Evolutionary conservation across 2,797 vertebrate genomes (phyloP).

Genomic region (Eleutherodactylus coqui): DNA sequence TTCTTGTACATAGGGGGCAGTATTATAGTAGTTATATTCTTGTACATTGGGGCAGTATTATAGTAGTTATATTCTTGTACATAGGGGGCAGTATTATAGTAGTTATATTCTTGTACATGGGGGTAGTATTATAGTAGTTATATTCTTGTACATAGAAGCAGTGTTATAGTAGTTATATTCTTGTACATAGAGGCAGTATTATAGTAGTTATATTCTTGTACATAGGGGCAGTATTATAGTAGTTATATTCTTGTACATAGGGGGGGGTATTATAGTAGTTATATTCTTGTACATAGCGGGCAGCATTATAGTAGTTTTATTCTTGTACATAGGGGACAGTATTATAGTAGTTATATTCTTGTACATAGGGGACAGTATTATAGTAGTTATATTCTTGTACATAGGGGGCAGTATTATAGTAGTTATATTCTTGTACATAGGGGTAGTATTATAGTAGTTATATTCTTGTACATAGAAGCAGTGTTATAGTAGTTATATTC

Average conservation of each 20-base stretch:
- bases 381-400: conserved; percentile 13
- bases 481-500: not conserved
- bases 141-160: conserved; percentile 5
- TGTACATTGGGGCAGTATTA: not conserved
- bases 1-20: not conserved
- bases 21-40: conserved; percentile 17
- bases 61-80: not conserved
- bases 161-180: conserved; percentile 11
- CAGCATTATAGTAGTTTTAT: conserved; percentile 2
- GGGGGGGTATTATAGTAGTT: not conserved
- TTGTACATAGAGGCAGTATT: conserved; percentile 2
- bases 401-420: not conserved
- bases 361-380: not conserved
- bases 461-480: not conserved
- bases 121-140: conserved; percentile 5
- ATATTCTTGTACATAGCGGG: not conserved
- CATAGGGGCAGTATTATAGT: conserved; percentile 5
- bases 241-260: conserved; percentile 7
- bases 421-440: not conserved
- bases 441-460: conserved; percentile 5
- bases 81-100: not conserved
- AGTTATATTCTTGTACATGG: too few relatives aligned
- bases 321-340: not conserved
- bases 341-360: conserved; percentile 5
- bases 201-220: conserved; percentile 11